Evolutionary conservation across 2,888 invertebrate species (phyloP).

Genomic region (Tiliacea citrago): DNA sequence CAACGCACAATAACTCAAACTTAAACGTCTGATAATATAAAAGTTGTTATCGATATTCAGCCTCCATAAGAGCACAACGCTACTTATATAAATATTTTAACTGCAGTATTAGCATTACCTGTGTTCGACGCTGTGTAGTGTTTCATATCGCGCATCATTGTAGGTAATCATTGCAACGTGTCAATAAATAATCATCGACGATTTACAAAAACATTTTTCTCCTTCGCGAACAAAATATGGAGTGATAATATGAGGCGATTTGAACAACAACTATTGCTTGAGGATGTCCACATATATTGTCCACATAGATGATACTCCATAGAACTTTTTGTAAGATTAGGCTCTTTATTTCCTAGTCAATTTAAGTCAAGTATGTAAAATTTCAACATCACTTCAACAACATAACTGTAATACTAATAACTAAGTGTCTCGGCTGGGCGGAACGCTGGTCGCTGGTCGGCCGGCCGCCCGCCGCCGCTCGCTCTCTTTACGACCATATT

Average conservation of each 20-base stretch:
- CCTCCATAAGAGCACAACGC: slow-evolving; percentile 6
- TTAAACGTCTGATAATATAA: slow-evolving; percentile 1
- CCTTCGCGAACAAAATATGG: neutral
- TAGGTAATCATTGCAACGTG: slow-evolving; percentile 32
- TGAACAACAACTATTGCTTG: neutral
- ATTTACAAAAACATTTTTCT: slow-evolving; percentile 24
- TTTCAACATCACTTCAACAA: neutral
- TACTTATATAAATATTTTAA: slow-evolving; percentile 29
- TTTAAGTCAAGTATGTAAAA: slow-evolving; percentile 3
- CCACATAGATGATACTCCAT: no score
- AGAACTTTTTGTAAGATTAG: neutral
- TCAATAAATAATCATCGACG: slow-evolving; percentile 47
- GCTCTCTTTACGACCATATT: slow-evolving; percentile 85
- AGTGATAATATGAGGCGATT: neutral
- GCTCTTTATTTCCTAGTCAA: neutral
- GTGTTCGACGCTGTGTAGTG: slow-evolving; percentile 28
- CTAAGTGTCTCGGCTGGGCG: neutral
- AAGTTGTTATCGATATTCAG: slow-evolving; percentile 6
- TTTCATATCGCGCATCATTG: slow-evolving; percentile 39
- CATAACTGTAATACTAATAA: slow-evolving; percentile 28
- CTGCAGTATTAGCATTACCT: slow-evolving; percentile 28
- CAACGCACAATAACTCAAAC: neutral
- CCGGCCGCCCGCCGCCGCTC: slow-evolving; percentile 34
- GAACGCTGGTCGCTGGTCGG: slow-evolving; percentile 36
- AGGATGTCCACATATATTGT: neutral